phyloP scores from a whole-genome alignment of 2,113 vertebrate genomes.

The Gymnarchus niloticus region DNA sequence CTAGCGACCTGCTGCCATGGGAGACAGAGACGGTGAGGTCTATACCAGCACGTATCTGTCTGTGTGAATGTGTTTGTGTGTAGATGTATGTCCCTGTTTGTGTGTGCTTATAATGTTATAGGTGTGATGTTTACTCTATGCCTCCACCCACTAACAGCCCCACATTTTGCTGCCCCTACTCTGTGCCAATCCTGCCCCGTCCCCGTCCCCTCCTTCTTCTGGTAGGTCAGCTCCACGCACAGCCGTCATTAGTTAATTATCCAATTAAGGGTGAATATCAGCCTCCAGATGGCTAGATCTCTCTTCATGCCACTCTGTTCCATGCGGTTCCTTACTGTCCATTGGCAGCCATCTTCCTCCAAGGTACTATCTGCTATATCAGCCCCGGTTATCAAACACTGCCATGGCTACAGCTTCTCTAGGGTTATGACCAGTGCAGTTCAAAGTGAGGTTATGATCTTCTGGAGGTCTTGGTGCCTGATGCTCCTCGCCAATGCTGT shows the following conservation, averaged over 20 bases:
- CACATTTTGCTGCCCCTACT: constrained; percentile 35
- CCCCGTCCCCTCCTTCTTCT: constrained; percentile 36
- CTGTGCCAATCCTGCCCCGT: constrained; percentile 36
- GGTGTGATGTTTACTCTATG: too few relatives aligned
- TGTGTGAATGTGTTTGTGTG: neutral
- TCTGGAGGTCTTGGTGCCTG: neutral
- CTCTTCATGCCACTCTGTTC: neutral
- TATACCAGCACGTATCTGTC: neutral
- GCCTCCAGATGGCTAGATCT: neutral
- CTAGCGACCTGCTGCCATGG: neutral
- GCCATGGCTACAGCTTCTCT: neutral
- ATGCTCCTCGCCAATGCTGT: neutral
- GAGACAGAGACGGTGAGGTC: neutral
- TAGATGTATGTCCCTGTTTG: neutral
- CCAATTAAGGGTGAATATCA: neutral
- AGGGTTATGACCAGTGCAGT: neutral
- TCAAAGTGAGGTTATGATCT: constrained; percentile 1
- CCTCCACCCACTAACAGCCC: constrained; percentile 34
- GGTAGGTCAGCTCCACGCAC: constrained; percentile 35
- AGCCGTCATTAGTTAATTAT: neutral
- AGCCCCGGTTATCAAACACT: neutral
- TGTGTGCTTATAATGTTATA: neutral
- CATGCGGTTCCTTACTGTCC: neutral
- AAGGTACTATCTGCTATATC: neutral
- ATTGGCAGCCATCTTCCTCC: neutral